phyloP scores from a whole-genome alignment of 2,113 vertebrate genomes.

The Halcyon senegalensis region DNA sequence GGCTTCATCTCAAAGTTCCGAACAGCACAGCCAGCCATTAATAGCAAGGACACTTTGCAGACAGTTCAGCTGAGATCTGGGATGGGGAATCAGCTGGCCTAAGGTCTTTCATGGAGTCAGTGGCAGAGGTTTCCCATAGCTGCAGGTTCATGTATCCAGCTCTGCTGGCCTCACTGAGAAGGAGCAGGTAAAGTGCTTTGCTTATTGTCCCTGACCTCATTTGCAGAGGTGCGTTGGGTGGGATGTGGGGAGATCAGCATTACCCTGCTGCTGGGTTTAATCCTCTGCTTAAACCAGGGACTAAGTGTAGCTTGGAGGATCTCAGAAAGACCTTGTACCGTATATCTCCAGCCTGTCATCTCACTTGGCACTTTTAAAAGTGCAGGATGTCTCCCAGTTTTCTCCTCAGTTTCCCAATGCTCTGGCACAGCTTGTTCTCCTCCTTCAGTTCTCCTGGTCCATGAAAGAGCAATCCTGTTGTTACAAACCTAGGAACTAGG shows the following conservation, averaged over 20 bases:
- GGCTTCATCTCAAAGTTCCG: not conserved
- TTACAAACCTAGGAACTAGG: not conserved
- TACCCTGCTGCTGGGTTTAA: not conserved
- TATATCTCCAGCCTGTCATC: not conserved
- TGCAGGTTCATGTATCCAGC: not conserved
- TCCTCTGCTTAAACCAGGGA: not conserved
- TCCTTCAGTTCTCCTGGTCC: not conserved
- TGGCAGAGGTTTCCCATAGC: not conserved
- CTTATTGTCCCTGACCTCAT: not conserved
- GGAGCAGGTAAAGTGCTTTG: not conserved
- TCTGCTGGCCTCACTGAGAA: not conserved
- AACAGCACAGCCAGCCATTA: not conserved
- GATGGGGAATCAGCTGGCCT: not conserved
- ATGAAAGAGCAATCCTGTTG: not conserved
- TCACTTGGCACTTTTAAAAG: not conserved
- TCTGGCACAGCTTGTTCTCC: not conserved
- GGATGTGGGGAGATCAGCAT: not conserved
- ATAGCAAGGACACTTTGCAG: not conserved
- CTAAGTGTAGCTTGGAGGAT: not conserved
- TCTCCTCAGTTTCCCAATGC: not conserved
- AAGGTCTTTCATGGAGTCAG: not conserved
- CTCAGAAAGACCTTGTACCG: rapidly evolving
- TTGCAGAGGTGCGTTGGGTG: not conserved
- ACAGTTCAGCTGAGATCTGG: not conserved
- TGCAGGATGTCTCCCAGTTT: not conserved